A percentile compares a stretch with the other conserved stretches of the same genome.
phyloP scores from a whole-genome alignment of 2,797 vertebrate genomes.

The Thripadectes ignobilis region DNA sequence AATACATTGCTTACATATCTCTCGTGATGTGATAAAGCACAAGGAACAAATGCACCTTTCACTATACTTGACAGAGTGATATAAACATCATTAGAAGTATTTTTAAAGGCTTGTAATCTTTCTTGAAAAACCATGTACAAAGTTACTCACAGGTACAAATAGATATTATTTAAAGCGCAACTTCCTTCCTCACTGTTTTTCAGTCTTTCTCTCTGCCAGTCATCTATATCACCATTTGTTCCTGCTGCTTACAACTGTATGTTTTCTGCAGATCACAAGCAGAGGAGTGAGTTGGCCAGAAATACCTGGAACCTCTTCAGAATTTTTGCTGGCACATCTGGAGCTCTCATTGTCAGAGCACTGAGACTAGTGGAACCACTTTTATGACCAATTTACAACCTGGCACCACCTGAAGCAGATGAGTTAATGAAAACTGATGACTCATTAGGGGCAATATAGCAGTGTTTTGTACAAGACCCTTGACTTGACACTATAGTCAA shows the following conservation, averaged over 20 bases:
- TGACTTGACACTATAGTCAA: not conserved
- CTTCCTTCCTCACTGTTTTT: not conserved
- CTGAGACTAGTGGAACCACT: not conserved
- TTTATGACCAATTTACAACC: slow-evolving; percentile 34
- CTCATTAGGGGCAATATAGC: not conserved
- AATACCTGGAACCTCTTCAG: slow-evolving; percentile 18
- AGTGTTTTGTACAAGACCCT: not conserved
- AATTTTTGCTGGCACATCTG: slow-evolving; percentile 21
- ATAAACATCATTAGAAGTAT: not conserved
- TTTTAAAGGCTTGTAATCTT: not conserved
- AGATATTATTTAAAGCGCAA: not conserved
- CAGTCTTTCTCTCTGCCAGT: not conserved
- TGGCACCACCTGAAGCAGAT: not conserved
- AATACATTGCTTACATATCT: not conserved
- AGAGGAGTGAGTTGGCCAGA: not conserved
- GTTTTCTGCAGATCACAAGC: not conserved
- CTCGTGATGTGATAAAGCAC: not conserved
- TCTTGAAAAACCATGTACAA: not conserved
- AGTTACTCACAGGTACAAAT: not conserved
- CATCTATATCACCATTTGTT: not conserved
- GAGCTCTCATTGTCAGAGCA: not conserved
- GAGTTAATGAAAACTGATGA: not conserved
- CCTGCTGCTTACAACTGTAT: not conserved
- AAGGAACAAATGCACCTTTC: not conserved
- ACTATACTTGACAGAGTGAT: not conserved